Evolutionary conservation across 2,113 vertebrate genomes (phyloP), one percentile per base, ranked within the genome.

Genomic region (Scophthalmus maximus): DNA sequence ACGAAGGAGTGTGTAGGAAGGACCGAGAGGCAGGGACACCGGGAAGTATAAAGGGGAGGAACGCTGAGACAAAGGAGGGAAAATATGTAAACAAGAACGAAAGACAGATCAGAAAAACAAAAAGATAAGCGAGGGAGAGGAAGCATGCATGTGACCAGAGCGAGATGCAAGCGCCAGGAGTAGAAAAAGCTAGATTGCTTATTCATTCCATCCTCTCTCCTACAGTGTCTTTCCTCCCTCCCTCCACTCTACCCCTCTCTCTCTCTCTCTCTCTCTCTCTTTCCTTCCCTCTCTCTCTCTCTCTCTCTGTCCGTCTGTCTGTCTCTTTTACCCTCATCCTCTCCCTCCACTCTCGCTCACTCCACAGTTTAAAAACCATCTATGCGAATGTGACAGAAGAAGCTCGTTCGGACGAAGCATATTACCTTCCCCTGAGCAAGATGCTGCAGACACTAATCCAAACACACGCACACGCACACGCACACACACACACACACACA

Each of bases 361-460:
- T 67, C 82, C 71, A 73, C 85, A 80, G 68, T 90, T 91, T 84
- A 73, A 82, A n/a, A 87, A 82, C 40, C 78, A 83, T 87, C 88
- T 79, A 83, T 88, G 73, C 57, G 26, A 84, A 74, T 82, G 78
- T 81, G 84, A 83, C 78, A 66, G 68, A 78, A 81, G 81, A 83
- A 68, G 77, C 83, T 84, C 60, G 22, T 86, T 86, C 68, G 83
- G 85, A 89, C 89, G n/a, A 85, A 84, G 84, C 87, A 85, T 86
- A 87, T 91, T 88, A 93, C 91, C 89, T 92, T 93, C 90, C 92
- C 89, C 87, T 82, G 77, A 91, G 88, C 90, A 64, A 93, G 88
- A 91, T 32, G 73, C 83, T 78, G 78, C 59, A 87, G 82, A 89
- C 89, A 86, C 73, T 92, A 91, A 92, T 92, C 87, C 87, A 87